Evolutionary conservation across 2,888 invertebrate genomes (phyloP).

Genomic region (Psylliodes chrysocephalus): DNA sequence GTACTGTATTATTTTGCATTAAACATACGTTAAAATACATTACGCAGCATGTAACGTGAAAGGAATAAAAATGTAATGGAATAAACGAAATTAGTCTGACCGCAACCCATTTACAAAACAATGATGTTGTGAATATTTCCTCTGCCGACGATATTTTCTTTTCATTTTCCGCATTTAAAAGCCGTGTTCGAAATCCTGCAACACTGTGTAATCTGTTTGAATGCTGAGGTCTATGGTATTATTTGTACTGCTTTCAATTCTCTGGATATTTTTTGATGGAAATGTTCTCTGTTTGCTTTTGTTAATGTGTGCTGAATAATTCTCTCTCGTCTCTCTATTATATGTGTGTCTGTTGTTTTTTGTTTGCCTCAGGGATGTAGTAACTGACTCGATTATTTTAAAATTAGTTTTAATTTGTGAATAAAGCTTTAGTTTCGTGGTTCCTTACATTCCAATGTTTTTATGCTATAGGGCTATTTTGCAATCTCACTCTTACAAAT

Average conservation of each 20-base stretch:
- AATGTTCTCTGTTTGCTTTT: slow-evolving; percentile 17
- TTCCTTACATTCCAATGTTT: no score
- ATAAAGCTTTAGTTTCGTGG: no score
- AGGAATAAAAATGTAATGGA: no score
- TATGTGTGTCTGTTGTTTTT: background rate
- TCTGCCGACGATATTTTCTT: slow-evolving; percentile 4
- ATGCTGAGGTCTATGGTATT: slow-evolving; percentile 13
- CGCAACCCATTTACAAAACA: no score
- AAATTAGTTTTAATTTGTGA: slow-evolving; percentile 5
- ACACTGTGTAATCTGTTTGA: slow-evolving; percentile 15
- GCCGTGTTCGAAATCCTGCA: slow-evolving; percentile 1
- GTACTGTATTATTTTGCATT: no score
- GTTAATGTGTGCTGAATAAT: slow-evolving; percentile 15
- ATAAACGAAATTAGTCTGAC: no score
- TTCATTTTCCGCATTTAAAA: slow-evolving; percentile 12
- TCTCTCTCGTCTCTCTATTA: background rate
- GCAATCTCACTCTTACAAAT: no score
- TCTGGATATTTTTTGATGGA: slow-evolving; percentile 16
- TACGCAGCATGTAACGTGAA: no score
- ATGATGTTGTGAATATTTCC: no score
- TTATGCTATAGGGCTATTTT: no score
- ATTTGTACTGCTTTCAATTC: slow-evolving; percentile 21
- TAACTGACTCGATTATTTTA: background rate
- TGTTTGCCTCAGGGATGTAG: background rate
- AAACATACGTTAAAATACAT: no score